Evolutionary conservation across 1,140 invertebrate genomes (phyloP), one percentile per base, ranked within the genome.

Genomic region (Phortica variegata): DNA sequence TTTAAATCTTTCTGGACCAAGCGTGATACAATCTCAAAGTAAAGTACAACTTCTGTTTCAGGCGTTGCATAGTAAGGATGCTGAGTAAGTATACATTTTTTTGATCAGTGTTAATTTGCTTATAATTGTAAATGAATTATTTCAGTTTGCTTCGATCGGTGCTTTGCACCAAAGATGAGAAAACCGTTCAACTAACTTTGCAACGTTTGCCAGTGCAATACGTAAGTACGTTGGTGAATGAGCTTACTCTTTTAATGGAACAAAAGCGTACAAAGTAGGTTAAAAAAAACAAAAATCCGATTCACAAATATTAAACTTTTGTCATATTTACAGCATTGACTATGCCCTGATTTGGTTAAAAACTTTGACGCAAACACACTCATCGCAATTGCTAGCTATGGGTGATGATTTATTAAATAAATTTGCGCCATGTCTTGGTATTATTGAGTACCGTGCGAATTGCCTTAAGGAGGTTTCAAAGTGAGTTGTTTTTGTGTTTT

Each of bases 51-150:
- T 91, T 18, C 65, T 91, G 1, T 79, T 90, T 40, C 85, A 91
- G 78, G 88, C 85, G 1, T 76, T 92, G 29, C 87, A 88, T 53
- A 90, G 88, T 57, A 87, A 88, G 62, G 87, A 92, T 65, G 81
- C 81, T 58, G 78, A 68, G 81, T 82, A 58, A 62, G 75, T 47
- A 9, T n/a, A n/a, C n/a, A n/a, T n/a, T n/a, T n/a, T n/a, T n/a
- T n/a, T n/a, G n/a, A n/a, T n/a, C n/a, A n/a, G n/a, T n/a, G n/a
- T n/a, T n/a, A 5, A 2, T 19, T 12, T 12, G 19, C 1, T 6
- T 15, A 29, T 18, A 23, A n/a, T 21, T 7, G 2, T 3, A 16
- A 5, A n/a, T 29, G 12, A 29, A 29, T 43, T 18, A 38, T 47
- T 42, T 15, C 9, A 73, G 71, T 20, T 81, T 87, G 47, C 57